Percentiles rank a stretch among this genome's conserved stretches.
phyloP scores from a whole-genome alignment of 2,888 invertebrate genomes.

The Tiphia femorata region DNA sequence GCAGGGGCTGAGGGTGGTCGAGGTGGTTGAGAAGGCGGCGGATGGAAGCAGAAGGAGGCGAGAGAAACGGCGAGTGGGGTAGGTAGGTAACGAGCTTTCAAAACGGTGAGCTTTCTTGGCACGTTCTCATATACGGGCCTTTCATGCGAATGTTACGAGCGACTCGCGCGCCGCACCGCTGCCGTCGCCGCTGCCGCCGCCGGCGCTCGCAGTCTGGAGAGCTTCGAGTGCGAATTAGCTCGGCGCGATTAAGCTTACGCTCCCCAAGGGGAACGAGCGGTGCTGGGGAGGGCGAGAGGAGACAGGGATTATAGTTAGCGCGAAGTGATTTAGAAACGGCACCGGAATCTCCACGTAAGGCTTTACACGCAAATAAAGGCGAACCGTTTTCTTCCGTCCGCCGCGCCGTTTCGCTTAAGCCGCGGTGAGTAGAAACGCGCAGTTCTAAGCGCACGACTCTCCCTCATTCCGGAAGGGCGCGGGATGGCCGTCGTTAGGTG shows the following conservation, averaged over 20 bases:
- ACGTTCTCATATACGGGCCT: slow-evolving; percentile 46
- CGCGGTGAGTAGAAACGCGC: too few species aligned
- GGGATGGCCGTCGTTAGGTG: too few species aligned
- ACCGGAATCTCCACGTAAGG: background rate
- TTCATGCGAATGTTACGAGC: slow-evolving; percentile 37
- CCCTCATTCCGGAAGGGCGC: too few species aligned
- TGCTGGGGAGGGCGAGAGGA: too few species aligned
- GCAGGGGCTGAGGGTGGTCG: too few species aligned
- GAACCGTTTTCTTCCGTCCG: too few species aligned
- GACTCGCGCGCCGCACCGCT: background rate
- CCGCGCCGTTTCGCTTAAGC: too few species aligned
- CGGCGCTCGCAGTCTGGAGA: slow-evolving; percentile 52
- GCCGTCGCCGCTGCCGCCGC: slow-evolving; percentile 50
- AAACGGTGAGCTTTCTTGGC: slow-evolving; percentile 45
- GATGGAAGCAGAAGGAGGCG: background rate
- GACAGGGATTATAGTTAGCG: slow-evolving; percentile 48
- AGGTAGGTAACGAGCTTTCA: slow-evolving; percentile 27
- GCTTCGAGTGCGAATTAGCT: slow-evolving; percentile 49
- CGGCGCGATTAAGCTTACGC: slow-evolving; percentile 47
- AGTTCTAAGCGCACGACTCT: too few species aligned
- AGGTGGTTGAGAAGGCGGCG: too few species aligned
- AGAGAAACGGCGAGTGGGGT: background rate
- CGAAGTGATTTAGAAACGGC: slow-evolving; percentile 48
- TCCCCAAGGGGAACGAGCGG: too few species aligned
- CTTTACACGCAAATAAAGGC: background rate